phyloP scores from a whole-genome alignment of 2,113 vertebrate genomes.

The Octodon degus region DNA sequence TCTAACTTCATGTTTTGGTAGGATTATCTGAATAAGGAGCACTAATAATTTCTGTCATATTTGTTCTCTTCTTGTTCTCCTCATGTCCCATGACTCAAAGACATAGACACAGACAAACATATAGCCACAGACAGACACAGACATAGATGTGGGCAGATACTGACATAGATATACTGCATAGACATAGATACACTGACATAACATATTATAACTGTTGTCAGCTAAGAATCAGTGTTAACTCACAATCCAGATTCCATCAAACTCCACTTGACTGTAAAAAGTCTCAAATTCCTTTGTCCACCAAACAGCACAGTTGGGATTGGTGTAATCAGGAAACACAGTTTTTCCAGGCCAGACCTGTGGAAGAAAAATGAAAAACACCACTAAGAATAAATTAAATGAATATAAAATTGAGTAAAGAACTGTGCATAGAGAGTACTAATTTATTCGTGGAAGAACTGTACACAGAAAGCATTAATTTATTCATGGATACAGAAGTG shows the following conservation, averaged over 20 bases:
- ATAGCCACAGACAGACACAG: neutral
- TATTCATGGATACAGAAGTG: neutral
- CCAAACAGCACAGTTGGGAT: conserved; percentile 89
- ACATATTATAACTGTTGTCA: neutral
- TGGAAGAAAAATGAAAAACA: conserved; percentile 1
- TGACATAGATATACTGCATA: neutral
- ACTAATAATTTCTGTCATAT: neutral
- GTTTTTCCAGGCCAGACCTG: conserved; percentile 97
- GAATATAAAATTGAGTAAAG: neutral
- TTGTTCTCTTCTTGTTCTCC: neutral
- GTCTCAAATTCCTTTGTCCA: conserved; percentile 91
- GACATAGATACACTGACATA: neutral
- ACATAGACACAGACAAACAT: neutral
- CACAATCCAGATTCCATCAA: conserved; percentile 98
- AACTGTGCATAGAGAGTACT: neutral
- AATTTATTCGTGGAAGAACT: neutral
- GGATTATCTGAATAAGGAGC: neutral
- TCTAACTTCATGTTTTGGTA: neutral
- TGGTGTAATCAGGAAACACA: conserved; percentile 97
- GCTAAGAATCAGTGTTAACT: conserved; percentile 82
- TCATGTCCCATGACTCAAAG: neutral
- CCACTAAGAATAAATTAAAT: neutral
- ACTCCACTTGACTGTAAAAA: conserved; percentile 88
- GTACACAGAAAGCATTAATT: neutral
- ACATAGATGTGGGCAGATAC: neutral